Evolutionary conservation across 2,797 vertebrate genomes (phyloP).

Genomic region (Sarcoramphus papa): DNA sequence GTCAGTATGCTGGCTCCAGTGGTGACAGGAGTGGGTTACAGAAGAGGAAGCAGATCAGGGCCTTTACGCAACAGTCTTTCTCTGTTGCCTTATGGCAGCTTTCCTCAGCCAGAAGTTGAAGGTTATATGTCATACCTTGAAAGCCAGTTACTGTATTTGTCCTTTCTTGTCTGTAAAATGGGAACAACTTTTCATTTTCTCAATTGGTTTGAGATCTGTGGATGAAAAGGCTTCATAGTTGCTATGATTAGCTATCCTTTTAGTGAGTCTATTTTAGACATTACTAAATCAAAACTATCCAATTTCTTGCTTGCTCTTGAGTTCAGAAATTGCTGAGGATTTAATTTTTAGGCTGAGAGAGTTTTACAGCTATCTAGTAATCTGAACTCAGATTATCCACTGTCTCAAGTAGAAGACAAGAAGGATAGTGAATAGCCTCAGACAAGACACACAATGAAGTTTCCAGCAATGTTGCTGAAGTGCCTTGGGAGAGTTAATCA

Average conservation of each 20-base stretch:
- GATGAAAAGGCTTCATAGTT: neutral
- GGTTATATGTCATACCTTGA: neutral
- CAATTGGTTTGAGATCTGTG: neutral
- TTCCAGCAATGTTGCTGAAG: neutral
- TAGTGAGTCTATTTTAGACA: neutral
- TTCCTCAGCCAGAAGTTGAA: neutral
- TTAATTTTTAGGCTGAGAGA: neutral
- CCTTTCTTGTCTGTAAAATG: neutral
- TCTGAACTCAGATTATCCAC: neutral
- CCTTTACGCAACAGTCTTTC: neutral
- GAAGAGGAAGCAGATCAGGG: neutral
- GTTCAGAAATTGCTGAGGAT: neutral
- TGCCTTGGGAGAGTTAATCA: neutral
- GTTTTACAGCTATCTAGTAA: neutral
- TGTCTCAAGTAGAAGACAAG: neutral
- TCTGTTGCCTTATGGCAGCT: neutral
- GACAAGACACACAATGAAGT: neutral
- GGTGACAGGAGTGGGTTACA: accelerated
- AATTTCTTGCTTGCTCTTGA: neutral
- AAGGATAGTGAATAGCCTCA: neutral
- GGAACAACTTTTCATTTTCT: neutral
- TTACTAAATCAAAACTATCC: neutral
- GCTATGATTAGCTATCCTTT: neutral
- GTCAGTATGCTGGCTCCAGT: accelerated
- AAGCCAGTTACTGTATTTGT: neutral